phyloP scores from a whole-genome alignment of 2,113 vertebrate species.

The Oxyura jamaicensis region DNA sequence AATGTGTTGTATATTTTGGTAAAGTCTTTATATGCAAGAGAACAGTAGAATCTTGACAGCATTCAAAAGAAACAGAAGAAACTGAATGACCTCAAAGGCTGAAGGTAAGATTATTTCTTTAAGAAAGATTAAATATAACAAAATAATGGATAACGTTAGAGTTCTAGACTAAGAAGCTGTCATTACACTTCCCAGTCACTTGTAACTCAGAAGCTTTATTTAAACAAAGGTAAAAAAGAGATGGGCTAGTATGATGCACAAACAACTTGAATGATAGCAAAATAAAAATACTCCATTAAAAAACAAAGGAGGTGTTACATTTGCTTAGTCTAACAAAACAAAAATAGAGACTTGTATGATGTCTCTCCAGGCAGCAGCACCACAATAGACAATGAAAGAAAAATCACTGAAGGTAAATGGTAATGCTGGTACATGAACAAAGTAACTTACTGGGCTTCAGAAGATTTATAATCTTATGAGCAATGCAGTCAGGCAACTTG shows the following conservation, averaged over 20 bases:
- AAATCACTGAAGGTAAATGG: background rate
- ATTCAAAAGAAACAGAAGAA: background rate
- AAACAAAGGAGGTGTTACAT: background rate
- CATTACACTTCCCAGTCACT: background rate
- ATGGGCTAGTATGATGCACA: background rate
- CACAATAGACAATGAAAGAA: fast-evolving
- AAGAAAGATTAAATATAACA: background rate
- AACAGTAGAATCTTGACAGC: background rate
- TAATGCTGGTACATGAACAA: background rate
- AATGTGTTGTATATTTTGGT: too few relatives aligned
- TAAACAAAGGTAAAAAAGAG: background rate
- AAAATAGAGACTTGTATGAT: background rate
- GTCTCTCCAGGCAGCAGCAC: background rate
- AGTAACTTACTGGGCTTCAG: background rate
- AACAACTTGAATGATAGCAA: background rate
- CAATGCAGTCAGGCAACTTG: background rate
- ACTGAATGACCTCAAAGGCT: background rate
- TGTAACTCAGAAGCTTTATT: background rate
- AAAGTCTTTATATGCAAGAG: background rate
- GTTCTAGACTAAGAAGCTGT: background rate
- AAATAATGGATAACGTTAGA: background rate
- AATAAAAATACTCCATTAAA: background rate
- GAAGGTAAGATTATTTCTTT: background rate
- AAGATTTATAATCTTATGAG: background rate
- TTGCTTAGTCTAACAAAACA: background rate